Percentiles rank a stretch among this genome's conserved stretches.
phyloP scores from a whole-genome alignment of 1,140 invertebrate species.

The Anthonomus grandis region DNA sequence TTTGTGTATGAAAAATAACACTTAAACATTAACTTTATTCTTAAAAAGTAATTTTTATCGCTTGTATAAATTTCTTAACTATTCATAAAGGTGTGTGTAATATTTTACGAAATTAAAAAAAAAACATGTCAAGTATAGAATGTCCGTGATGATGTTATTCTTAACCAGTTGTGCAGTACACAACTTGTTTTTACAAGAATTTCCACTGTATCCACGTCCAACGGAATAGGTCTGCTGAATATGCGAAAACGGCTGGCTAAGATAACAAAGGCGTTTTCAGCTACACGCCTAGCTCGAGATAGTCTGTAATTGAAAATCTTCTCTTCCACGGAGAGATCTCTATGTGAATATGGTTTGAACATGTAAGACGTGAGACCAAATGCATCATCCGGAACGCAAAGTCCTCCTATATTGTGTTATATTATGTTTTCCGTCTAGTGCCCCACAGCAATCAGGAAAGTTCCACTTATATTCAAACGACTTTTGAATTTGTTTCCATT shows the following conservation, averaged over 20 bases:
- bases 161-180: slow-evolving; percentile 17
- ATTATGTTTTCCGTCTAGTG: too few species aligned
- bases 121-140: too few species aligned
- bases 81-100: too few species aligned
- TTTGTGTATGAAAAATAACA: slow-evolving; percentile 1
- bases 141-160: slow-evolving; percentile 9
- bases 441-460: too few species aligned
- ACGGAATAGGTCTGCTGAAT: slow-evolving; percentile 10
- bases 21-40: background rate
- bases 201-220: slow-evolving; percentile 10
- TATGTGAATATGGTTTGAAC: slow-evolving; percentile 11
- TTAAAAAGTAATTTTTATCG: too few species aligned
- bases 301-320: slow-evolving; percentile 12
- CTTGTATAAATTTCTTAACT: too few species aligned
- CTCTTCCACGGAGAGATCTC: slow-evolving; percentile 1
- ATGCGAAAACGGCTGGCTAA: slow-evolving; percentile 11
- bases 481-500: slow-evolving; percentile 9
- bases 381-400: slow-evolving; percentile 10
- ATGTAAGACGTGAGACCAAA: slow-evolving; percentile 10
- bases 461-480: too few species aligned
- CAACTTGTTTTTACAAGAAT: too few species aligned
- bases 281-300: too few species aligned
- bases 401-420: slow-evolving; percentile 3
- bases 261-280: slow-evolving; percentile 17
- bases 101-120: too few species aligned